phyloP scores from a whole-genome alignment of 2,113 vertebrate species.

The Poecilia latipinna region DNA sequence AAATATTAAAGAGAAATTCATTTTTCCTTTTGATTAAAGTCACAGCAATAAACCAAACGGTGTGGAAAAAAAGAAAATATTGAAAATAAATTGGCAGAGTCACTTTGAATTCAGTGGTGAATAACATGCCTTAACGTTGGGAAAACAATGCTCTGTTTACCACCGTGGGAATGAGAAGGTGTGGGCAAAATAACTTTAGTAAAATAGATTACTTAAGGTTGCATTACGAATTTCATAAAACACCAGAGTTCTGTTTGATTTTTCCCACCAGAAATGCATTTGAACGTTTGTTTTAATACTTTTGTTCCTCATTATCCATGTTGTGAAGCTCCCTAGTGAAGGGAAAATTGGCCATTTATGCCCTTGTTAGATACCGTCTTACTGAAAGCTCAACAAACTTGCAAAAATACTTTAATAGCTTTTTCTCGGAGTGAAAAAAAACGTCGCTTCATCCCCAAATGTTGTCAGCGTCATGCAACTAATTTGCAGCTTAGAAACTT shows the following conservation, averaged over 20 bases:
- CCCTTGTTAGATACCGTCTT: background rate
- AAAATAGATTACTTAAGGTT: background rate
- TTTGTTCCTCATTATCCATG: background rate
- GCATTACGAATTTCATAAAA: background rate
- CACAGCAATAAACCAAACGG: background rate
- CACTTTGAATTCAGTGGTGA: background rate
- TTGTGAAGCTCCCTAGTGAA: background rate
- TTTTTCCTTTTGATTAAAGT: background rate
- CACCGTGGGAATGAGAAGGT: background rate
- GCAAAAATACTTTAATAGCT: background rate
- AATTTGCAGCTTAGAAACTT: background rate
- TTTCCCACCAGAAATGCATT: background rate
- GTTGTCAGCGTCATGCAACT: slow-evolving; percentile 1
- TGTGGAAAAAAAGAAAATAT: too few relatives aligned
- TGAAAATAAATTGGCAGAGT: background rate
- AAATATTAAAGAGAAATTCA: background rate
- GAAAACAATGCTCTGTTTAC: background rate
- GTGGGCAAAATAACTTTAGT: background rate
- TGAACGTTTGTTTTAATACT: background rate
- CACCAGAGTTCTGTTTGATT: background rate
- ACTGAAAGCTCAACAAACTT: background rate
- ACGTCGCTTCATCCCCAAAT: background rate
- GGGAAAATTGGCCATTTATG: background rate
- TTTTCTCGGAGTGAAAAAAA: background rate
- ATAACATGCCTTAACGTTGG: background rate